Conservation (phyloP, 2,113 vertebrate genomes). For the Rhynchomys soricoides region DNA sequence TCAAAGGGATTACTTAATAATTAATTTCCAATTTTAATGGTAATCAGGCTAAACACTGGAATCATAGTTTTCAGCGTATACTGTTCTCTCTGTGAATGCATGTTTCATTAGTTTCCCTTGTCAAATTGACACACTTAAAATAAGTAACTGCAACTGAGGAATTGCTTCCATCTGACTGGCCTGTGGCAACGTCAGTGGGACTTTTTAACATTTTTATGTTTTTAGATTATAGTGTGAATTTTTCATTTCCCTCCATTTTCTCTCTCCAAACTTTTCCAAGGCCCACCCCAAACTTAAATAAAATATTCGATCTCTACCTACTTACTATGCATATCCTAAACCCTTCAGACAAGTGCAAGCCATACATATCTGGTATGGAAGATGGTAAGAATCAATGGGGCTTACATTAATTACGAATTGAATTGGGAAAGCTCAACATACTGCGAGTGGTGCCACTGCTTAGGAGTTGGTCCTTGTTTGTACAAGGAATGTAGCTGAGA, state of each 20-base stretch:
- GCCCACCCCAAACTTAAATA: background rate
- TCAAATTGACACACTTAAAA: background rate
- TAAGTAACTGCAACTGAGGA: background rate
- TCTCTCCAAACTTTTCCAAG: background rate
- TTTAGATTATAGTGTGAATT: background rate
- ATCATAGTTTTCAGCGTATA: background rate
- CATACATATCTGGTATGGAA: too few relatives aligned
- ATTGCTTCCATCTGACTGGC: background rate
- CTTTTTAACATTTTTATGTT: background rate
- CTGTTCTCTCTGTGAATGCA: background rate
- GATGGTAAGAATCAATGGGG: background rate
- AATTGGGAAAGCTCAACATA: background rate
- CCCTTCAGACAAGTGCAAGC: background rate
- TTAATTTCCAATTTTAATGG: background rate
- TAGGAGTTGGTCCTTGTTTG: background rate
- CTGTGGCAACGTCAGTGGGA: background rate
- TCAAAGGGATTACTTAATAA: conserved; percentile 32
- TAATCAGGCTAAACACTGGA: background rate
- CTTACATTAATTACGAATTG: background rate
- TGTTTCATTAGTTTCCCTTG: background rate
- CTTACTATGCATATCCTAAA: background rate
- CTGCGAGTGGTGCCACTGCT: background rate
- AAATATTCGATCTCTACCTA: too few relatives aligned
- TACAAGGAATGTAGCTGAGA: too few relatives aligned
- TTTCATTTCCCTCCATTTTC: background rate